Evolutionary conservation across 2,113 vertebrate species (phyloP).

Genomic region (Pachycephala philippinensis): DNA sequence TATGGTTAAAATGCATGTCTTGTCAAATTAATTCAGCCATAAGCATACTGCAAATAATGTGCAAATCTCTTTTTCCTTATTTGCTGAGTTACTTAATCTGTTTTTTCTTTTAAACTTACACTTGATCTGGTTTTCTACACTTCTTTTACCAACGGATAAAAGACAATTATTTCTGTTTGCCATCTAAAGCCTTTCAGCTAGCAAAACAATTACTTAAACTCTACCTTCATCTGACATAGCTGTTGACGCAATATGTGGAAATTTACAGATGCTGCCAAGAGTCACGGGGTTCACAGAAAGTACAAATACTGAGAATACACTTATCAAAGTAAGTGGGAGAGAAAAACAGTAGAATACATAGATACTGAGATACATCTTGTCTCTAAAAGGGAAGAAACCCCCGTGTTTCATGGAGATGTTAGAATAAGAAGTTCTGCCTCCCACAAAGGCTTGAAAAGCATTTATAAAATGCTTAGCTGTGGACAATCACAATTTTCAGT

Average conservation of each 20-base stretch:
- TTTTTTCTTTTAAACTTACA: background rate
- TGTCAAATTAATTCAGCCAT: background rate
- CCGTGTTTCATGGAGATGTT: background rate
- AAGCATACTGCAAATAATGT: background rate
- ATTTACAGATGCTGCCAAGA: background rate
- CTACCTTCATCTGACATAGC: background rate
- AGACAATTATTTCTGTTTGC: slow-evolving; percentile 5
- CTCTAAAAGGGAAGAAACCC: background rate
- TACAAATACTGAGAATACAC: background rate
- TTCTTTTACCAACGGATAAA: background rate
- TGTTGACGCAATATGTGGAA: background rate
- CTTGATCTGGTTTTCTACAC: background rate
- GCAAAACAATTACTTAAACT: slow-evolving; percentile 1
- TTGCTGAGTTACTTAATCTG: background rate
- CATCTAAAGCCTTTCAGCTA: background rate
- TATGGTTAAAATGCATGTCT: background rate
- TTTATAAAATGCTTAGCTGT: background rate
- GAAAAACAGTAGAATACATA: background rate
- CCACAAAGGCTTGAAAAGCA: background rate
- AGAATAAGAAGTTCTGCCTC: background rate
- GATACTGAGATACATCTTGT: background rate
- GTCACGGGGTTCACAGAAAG: background rate
- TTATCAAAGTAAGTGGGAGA: background rate
- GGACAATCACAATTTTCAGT: background rate
- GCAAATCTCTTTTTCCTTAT: slow-evolving; percentile 20